A percentile compares a stretch with the other conserved stretches of the same genome.
These are phyloP conservation scores for Pangasius sanitwongsei DNA, from an alignment of 2,797 vertebrate genomes.

Conservation along the genomic window DNA sequence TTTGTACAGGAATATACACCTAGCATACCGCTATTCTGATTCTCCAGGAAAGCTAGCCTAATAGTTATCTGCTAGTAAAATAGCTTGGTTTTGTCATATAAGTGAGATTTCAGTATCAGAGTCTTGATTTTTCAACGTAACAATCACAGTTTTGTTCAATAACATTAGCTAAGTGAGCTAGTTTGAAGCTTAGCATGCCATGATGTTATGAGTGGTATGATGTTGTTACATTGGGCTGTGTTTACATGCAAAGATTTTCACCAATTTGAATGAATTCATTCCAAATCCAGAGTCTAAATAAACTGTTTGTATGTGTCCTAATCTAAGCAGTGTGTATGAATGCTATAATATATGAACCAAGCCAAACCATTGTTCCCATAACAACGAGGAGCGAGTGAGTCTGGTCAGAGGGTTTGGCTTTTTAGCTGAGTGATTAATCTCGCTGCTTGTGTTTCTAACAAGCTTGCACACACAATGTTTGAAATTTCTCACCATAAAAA, in stretches of 20 bases:
- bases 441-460: neutral
- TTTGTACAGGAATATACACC: neutral
- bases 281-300: neutral
- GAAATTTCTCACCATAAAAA: neutral
- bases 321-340: neutral
- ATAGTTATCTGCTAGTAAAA: neutral
- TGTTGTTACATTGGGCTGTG: neutral
- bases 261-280: neutral
- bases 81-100: neutral
- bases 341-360: neutral
- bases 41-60: neutral
- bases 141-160: neutral
- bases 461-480: neutral
- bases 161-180: neutral
- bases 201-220: neutral
- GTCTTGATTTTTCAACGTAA: neutral
- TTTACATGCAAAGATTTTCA: neutral
- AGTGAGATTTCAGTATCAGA: neutral
- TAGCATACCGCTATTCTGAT: neutral
- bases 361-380: slow-evolving; percentile 9
- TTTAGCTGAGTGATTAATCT: neutral
- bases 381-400: neutral
- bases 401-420: neutral
- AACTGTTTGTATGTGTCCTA: neutral
- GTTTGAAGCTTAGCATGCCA: neutral